Base-by-base conservation (phyloP, 2,113 vertebrate species). In the Gallinago jamesoni region DNA sequence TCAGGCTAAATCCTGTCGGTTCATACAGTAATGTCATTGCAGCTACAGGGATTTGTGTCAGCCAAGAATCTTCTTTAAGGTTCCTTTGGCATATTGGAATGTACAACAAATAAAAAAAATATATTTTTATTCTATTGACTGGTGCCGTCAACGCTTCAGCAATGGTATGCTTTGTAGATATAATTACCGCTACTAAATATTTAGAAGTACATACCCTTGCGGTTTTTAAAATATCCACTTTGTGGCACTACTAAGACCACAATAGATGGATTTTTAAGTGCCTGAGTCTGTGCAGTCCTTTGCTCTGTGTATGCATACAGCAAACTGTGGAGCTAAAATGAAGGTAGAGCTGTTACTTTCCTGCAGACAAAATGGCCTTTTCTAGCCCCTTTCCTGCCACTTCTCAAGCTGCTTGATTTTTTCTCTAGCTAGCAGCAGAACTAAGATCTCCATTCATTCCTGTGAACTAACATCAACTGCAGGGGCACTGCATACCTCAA, bases 121-220 rank as follows among this genome's bases (percentile, higher is more conserved):
- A 39, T n/a, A 35, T 86, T 91, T 92, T 91, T 90, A 69, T 82
- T 57, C 69, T 57, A 4, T 68, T 90, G 92, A 66, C 62, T 84
- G 50, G 28, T 89, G 84, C 78, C 86, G 60, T 80, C 62, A 83
- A 28, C 0, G 2, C 86, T 70, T 78, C 45, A 68, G 69, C 77
- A 89, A 25, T 41, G 66, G 62, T 69, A 72, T 92, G 92, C 90
- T 96, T 95, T 96, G 86, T 79, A 94, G 94, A 66, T 95, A 89
- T 55, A 92, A 82, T 96, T 90, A 73, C 47, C 4, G 1, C 56
- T 90, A 43, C 70, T 96, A 93, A 96, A 92, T 93, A 79, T 95
- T 97, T 95, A 53, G 74, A 76, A 95, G 53, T 82, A 89, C 33
- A 1, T 78, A 55, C 56, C 56, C 80, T n/a, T 90, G 90, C 0